These are phyloP conservation scores for Acleris cristana DNA, from an alignment of 2,888 invertebrate genomes.

Conservation along the genomic window DNA sequence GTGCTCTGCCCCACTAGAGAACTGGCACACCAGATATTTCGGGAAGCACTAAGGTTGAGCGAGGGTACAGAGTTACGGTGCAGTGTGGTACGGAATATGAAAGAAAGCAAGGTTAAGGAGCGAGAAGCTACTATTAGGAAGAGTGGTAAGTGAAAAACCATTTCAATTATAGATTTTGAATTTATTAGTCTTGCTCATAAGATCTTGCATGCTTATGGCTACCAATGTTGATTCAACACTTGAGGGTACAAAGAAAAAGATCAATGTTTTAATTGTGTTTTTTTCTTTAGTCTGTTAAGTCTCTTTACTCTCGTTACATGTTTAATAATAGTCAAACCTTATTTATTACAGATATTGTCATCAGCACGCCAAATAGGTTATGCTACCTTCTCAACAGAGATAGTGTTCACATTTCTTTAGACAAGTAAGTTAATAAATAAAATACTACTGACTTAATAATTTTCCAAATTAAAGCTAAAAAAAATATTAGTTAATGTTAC, in stretches of 20 bases:
- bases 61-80: conserved; percentile 89
- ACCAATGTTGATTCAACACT: no score
- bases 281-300: no score
- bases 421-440: conserved; percentile 81
- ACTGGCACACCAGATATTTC: conserved; percentile 94
- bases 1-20: conserved; percentile 97
- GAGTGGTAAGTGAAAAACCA: conserved; percentile 84
- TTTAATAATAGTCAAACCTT: neutral
- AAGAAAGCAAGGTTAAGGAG: conserved; percentile 88
- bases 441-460: neutral
- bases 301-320: no score
- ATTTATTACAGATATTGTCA: conserved; percentile 89
- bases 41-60: conserved; percentile 90
- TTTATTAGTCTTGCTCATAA: neutral
- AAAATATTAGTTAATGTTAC: no score
- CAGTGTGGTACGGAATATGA: conserved; percentile 91
- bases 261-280: no score
- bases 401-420: conserved; percentile 88
- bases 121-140: conserved; percentile 89
- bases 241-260: no score
- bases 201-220: neutral
- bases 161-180: neutral
- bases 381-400: conserved; percentile 93
- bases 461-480: no score
- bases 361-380: conserved; percentile 97